A percentile compares a stretch with the other conserved stretches of the same genome.
These are phyloP conservation scores for Zaprionus africanus DNA, from an alignment of 1,140 invertebrate species.

Conservation along the genomic window DNA sequence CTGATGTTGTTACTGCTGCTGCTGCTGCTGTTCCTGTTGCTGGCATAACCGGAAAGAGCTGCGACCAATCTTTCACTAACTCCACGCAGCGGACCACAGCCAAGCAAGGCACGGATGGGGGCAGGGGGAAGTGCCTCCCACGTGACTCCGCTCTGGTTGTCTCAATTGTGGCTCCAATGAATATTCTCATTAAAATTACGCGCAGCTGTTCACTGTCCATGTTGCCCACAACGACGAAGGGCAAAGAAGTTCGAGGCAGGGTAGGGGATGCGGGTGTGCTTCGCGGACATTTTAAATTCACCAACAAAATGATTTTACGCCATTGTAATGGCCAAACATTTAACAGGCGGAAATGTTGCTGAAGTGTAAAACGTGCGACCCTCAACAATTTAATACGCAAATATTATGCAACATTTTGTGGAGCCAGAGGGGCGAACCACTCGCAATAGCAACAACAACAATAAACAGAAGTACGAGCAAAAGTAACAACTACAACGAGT, in stretches of 20 bases:
- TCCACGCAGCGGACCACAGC: constrained; percentile 32
- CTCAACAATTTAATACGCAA: constrained; percentile 57
- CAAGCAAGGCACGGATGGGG: neutral
- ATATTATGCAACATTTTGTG: constrained; percentile 47
- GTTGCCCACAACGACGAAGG: neutral
- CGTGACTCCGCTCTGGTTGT: constrained; percentile 52
- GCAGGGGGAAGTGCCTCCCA: constrained; percentile 19
- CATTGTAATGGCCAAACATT: constrained; percentile 68
- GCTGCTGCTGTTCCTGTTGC: neutral
- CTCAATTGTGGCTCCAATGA: constrained; percentile 73
- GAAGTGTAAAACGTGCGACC: constrained; percentile 72
- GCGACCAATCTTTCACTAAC: constrained; percentile 68
- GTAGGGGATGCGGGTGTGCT: neutral
- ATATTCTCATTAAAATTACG: constrained; percentile 77
- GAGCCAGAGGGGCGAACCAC: neutral
- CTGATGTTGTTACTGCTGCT: constrained; percentile 13
- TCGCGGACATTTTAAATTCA: constrained; percentile 56
- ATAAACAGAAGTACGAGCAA: constrained; percentile 6
- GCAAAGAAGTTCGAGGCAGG: constrained; percentile 2
- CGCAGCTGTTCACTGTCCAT: constrained; percentile 60
- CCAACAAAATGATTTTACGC: constrained; percentile 70
- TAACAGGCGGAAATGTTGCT: constrained; percentile 70
- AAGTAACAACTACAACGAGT: constrained; percentile 10
- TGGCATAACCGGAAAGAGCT: constrained; percentile 56
- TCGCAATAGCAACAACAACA: neutral